A percentile compares a stretch with the other conserved stretches of the same genome.
Evolutionary conservation across 1,140 invertebrate species (phyloP).

Genomic region (Aricia agestis): DNA sequence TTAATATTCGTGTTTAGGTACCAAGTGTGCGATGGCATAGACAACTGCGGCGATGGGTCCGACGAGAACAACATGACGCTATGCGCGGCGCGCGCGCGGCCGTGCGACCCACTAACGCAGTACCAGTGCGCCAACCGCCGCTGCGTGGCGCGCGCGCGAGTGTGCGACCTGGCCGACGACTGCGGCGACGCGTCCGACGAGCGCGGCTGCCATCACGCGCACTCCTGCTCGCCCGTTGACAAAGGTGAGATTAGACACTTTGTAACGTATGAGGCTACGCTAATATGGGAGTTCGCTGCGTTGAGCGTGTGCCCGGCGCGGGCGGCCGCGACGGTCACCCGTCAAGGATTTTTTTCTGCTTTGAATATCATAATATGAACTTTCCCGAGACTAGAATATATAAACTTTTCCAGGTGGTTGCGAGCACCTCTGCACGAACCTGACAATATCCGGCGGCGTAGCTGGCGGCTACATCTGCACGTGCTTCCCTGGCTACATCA

Average conservation of each 20-base stretch:
- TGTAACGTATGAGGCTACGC: too few species aligned
- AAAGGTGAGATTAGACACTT: conserved; percentile 58
- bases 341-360: too few species aligned
- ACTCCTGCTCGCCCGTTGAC: conserved; percentile 82
- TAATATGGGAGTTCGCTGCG: too few species aligned
- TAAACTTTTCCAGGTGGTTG: conserved; percentile 85
- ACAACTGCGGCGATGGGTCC: conserved; percentile 95
- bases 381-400: not conserved
- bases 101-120: conserved; percentile 85
- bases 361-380: too few species aligned
- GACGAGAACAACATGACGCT: conserved; percentile 96
- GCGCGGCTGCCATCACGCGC: conserved; percentile 89
- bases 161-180: conserved; percentile 91
- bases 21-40: conserved; percentile 86
- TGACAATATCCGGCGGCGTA: conserved; percentile 80
- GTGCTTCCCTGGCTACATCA: conserved; percentile 91
- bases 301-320: too few species aligned
- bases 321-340: too few species aligned
- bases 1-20: conserved; percentile 41
- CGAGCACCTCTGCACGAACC: conserved; percentile 92
- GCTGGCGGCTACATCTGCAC: conserved; percentile 91
- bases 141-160: conserved; percentile 87
- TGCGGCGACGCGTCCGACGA: conserved; percentile 93
- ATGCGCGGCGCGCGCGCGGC: conserved; percentile 83
- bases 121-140: conserved; percentile 94